Evolutionary conservation across 1,140 invertebrate genomes (phyloP), one percentile per base, ranked within the genome.

Genomic region (Zaprionus nigranus): DNA sequence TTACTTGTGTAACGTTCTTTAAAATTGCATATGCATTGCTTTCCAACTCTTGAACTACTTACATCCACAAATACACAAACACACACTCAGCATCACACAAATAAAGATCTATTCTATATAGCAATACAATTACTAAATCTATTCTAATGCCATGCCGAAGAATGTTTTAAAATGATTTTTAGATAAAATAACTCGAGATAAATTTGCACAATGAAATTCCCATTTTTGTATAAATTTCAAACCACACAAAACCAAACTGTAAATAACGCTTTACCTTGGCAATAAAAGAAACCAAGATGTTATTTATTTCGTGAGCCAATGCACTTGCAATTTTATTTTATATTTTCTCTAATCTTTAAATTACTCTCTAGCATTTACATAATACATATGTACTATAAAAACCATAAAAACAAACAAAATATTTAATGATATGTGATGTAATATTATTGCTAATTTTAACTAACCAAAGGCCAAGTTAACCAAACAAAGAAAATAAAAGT

Each of bases 401-500:
- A 79, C 63, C 73, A 81, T 85, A 81, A 70, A 78, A 69, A 79
- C 46, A 60, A 74, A 68, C 57, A 51, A 56, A 68, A 65, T 66
- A 78, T 38, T 53, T 75, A 78, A 81, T 56, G 81, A 87, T 62
- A 90, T 91, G 79, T 91, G 84, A 91, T 81, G 79, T 91, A 90
- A 91, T 90, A 84, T 77, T 87, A 82, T 84, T 86, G 82, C 90
- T 91, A 91, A 91, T 87, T 91, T 88, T 76, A 92, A 92, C 91
- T 92, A 92, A 92, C 91, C 86, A 92, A 92, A 92, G 91, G 91
- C 91, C 91, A 92, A 92, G 91, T 92, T 92, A 92, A 92, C 91
- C 85, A 92, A 88, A 88, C 75, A 78, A 78, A 78, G 71, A 78
- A 78, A 72, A 68, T 58, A 73, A 71, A 75, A 75, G 60, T 75